Evolutionary conservation across 2,797 vertebrate genomes (phyloP).

Genomic region (Melopsittacus undulatus): DNA sequence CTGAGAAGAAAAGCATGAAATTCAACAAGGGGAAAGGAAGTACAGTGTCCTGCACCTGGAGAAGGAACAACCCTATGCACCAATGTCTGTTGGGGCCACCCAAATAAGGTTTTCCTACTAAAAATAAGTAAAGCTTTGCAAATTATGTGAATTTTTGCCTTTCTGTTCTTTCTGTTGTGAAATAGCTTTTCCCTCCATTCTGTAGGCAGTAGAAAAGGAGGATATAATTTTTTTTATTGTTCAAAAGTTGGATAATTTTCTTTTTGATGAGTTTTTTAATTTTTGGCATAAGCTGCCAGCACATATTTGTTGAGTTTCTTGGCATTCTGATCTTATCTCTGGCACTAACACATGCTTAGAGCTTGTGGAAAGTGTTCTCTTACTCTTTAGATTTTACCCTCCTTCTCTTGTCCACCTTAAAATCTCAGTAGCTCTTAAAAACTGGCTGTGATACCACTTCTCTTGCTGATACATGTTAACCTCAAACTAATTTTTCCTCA

Average conservation of each 20-base stretch:
- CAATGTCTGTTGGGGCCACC: neutral
- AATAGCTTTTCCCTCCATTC: neutral
- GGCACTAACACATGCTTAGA: neutral
- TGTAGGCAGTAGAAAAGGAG: neutral
- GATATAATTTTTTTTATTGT: neutral
- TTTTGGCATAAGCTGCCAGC: neutral
- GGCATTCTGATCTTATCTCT: constrained; percentile 6
- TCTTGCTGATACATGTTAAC: neutral
- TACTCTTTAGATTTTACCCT: constrained; percentile 21
- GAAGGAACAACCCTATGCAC: neutral
- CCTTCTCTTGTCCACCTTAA: constrained; percentile 37
- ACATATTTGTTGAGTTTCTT: neutral
- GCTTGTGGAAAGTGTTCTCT: neutral
- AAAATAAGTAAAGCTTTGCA: neutral
- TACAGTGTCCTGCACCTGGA: neutral
- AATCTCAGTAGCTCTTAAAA: constrained; percentile 34
- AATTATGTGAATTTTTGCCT: neutral
- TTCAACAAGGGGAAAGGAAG: neutral
- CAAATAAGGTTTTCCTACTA: neutral
- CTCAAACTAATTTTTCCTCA: constrained; percentile 36
- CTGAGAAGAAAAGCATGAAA: neutral
- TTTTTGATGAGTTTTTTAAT: neutral
- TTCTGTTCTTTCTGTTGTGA: neutral
- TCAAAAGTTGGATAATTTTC: neutral
- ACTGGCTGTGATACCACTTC: neutral